Percentiles rank a stretch among this genome's conserved stretches.
Evolutionary conservation across 2,888 invertebrate species (phyloP).

Genomic region (Pachycephus smyrnensis): DNA sequence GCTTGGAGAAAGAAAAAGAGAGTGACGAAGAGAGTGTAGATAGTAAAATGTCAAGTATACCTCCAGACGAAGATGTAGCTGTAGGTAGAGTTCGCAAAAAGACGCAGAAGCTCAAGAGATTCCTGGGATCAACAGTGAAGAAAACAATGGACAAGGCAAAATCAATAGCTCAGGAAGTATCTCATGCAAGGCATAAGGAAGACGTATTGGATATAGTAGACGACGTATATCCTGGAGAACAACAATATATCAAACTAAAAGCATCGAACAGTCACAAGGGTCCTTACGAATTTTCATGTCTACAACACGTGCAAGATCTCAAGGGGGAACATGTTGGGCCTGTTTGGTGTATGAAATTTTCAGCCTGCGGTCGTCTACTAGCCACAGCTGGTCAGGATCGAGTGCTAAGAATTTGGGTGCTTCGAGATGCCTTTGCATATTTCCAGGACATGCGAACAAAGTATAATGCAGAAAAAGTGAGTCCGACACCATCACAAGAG

Average conservation of each 20-base stretch:
- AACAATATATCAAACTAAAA: constrained; percentile 85
- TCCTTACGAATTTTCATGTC: constrained; percentile 93
- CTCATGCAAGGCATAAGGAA: constrained; percentile 88
- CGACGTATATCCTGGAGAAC: constrained; percentile 82
- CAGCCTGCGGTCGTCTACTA: constrained; percentile 91
- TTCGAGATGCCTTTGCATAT: constrained; percentile 88
- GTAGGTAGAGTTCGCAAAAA: constrained; percentile 68
- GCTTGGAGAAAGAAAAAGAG: constrained; percentile 76
- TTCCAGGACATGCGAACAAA: constrained; percentile 98
- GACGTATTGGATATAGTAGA: constrained; percentile 88
- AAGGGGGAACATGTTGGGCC: constrained; percentile 90
- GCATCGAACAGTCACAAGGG: constrained; percentile 97
- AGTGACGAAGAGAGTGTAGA: constrained; percentile 83
- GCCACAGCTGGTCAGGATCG: constrained; percentile 98
- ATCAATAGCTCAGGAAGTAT: constrained; percentile 88
- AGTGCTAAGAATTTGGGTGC: constrained; percentile 93
- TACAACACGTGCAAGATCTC: constrained; percentile 90
- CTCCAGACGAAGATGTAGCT: constrained; percentile 69
- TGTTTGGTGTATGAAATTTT: constrained; percentile 99
- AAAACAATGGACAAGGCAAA: constrained; percentile 93
- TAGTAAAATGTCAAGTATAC: constrained; percentile 72
- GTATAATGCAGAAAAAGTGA: constrained; percentile 91
- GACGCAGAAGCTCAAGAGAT: constrained; percentile 77
- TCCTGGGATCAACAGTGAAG: constrained; percentile 90
- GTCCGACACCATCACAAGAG: constrained; percentile 93